phyloP scores from a whole-genome alignment of 2,113 vertebrate genomes.

The Chiloscyllium plagiosum region DNA sequence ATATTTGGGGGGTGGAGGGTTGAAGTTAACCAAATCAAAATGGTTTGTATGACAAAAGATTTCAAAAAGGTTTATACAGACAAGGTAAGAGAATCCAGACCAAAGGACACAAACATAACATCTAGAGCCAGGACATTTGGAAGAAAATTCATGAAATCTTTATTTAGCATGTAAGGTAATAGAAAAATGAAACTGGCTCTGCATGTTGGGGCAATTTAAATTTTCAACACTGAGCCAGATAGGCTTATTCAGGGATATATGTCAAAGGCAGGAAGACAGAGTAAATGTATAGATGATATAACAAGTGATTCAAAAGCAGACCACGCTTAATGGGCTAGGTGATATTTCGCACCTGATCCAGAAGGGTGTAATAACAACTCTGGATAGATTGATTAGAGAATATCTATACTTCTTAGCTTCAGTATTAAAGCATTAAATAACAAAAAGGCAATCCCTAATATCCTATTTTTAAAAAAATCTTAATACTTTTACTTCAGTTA shows the following conservation, averaged over 20 bases:
- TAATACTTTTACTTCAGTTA: too few relatives aligned
- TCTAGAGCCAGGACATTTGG: background rate
- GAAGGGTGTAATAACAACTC: too few relatives aligned
- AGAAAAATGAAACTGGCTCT: background rate
- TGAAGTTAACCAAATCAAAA: background rate
- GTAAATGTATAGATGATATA: background rate
- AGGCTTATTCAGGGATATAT: background rate
- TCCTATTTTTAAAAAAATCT: too few relatives aligned
- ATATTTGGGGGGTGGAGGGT: background rate
- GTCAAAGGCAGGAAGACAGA: background rate
- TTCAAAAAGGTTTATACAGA: background rate
- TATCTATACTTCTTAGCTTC: too few relatives aligned
- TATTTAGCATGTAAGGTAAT: background rate
- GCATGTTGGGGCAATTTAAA: background rate
- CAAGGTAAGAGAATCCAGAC: background rate
- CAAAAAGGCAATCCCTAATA: too few relatives aligned
- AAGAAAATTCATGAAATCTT: background rate
- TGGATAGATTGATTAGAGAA: too few relatives aligned
- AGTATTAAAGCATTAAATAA: too few relatives aligned
- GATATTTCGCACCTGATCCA: too few relatives aligned
- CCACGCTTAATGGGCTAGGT: too few relatives aligned
- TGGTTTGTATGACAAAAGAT: background rate
- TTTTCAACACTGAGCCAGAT: background rate
- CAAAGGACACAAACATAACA: background rate
- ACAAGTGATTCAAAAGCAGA: too few relatives aligned